Evolutionary conservation across 2,113 vertebrate genomes (phyloP).

Genomic region (Xiphophorus couchianus): DNA sequence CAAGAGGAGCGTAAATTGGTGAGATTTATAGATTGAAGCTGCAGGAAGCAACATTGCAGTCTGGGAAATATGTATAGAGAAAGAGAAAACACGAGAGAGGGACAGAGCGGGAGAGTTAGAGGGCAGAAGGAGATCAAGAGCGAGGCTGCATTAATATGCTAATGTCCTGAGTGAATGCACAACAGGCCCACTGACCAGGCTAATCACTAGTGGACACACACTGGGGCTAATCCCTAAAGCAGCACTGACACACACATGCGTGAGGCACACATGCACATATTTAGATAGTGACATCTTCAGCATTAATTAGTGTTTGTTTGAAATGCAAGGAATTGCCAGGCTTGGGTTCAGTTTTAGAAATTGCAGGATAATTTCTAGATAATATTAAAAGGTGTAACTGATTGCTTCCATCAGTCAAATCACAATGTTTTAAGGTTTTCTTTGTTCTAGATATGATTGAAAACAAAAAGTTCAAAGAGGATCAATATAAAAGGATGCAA

Average conservation of each 20-base stretch:
- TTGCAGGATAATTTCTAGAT: neutral
- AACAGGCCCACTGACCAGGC: slow-evolving; percentile 83
- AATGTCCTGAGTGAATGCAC: slow-evolving; percentile 80
- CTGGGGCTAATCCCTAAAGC: slow-evolving; percentile 76
- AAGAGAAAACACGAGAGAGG: slow-evolving; percentile 49
- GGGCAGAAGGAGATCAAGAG: slow-evolving; percentile 74
- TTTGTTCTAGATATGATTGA: neutral
- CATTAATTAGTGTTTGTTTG: slow-evolving; percentile 11
- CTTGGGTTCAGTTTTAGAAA: neutral
- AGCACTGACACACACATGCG: slow-evolving; percentile 48
- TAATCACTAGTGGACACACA: slow-evolving; percentile 84
- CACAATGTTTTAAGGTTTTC: neutral
- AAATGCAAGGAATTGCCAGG: slow-evolving; percentile 11
- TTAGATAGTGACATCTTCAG: slow-evolving; percentile 30
- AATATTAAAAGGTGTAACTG: neutral
- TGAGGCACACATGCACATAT: slow-evolving; percentile 33
- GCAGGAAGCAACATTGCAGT: slow-evolving; percentile 64
- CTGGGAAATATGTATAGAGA: slow-evolving; percentile 67
- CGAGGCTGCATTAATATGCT: slow-evolving; percentile 82
- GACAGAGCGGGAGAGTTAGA: slow-evolving; percentile 51
- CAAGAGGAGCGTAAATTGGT: slow-evolving; percentile 56
- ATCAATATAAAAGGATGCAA: neutral
- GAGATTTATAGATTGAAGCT: slow-evolving; percentile 71
- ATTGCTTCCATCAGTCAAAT: neutral
- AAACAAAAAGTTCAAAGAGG: neutral